Evolutionary conservation across 2,797 vertebrate genomes (phyloP).

Genomic region (Acanthurus leucopareius): DNA sequence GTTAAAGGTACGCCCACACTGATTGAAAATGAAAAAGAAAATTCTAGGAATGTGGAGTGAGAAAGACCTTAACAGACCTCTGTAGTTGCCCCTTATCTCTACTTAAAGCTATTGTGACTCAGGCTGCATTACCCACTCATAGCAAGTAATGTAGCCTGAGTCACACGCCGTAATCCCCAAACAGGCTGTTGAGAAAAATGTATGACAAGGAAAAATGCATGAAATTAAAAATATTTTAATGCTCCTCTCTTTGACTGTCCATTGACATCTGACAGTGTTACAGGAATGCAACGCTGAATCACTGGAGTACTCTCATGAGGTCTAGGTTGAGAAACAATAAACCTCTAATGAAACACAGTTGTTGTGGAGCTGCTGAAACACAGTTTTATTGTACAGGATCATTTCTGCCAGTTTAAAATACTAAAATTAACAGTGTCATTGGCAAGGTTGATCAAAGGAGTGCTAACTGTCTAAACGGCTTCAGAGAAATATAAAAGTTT

Average conservation of each 20-base stretch:
- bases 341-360: constrained; percentile 16
- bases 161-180: not conserved
- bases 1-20: not conserved
- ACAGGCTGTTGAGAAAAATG: not conserved
- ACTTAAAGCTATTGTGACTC: not conserved
- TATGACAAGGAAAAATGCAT: no score
- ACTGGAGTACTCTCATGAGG: not conserved
- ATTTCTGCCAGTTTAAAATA: constrained; percentile 33
- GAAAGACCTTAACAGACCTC: not conserved
- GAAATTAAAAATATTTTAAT: not conserved
- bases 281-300: not conserved
- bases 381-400: constrained; percentile 10
- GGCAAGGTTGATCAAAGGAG: not conserved
- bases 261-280: not conserved
- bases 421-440: constrained; percentile 27
- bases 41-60: no score
- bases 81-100: not conserved
- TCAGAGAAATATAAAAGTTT: not conserved
- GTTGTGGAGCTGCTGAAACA: constrained; percentile 16
- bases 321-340: not conserved
- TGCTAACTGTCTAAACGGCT: constrained; percentile 7
- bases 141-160: not conserved
- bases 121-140: not conserved
- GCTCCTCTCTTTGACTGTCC: not conserved
- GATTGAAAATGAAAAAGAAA: constrained; percentile 11